Conservation (phyloP, 2,888 invertebrate genomes). For the Morpho achilles region DNA sequence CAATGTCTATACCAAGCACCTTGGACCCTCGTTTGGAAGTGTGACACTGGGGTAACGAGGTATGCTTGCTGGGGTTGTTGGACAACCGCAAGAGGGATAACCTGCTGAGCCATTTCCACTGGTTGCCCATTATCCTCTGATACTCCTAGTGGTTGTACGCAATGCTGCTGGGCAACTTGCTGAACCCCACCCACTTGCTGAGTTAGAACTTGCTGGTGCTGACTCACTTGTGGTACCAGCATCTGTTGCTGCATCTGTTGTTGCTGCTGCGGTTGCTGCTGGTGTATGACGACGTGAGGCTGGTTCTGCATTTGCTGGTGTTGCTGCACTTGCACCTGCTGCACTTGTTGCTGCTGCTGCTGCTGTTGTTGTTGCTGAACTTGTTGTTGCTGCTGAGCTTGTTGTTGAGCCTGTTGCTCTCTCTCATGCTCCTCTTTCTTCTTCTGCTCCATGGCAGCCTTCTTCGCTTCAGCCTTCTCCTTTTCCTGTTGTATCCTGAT, state of each 20-base stretch:
- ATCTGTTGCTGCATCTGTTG: slow-evolving; percentile 72
- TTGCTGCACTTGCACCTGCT: slow-evolving; percentile 65
- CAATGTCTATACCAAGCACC: slow-evolving; percentile 79
- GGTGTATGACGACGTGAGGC: slow-evolving; percentile 67
- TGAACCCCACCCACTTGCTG: slow-evolving; percentile 64
- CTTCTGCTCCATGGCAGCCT: slow-evolving; percentile 71
- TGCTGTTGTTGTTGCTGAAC: slow-evolving; percentile 58
- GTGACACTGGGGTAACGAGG: slow-evolving; percentile 82
- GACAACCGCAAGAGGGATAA: slow-evolving; percentile 81
- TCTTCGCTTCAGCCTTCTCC: slow-evolving; percentile 72
- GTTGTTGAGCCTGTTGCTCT: slow-evolving; percentile 60
- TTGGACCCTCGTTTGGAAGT: slow-evolving; percentile 81
- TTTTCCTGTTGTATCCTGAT: slow-evolving; percentile 71
- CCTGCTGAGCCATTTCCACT: slow-evolving; percentile 81
- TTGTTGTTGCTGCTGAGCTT: slow-evolving; percentile 57
- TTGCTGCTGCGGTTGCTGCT: slow-evolving; percentile 52
- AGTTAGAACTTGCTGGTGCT: slow-evolving; percentile 71
- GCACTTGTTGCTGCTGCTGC: slow-evolving; percentile 61
- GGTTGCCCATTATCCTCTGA: slow-evolving; percentile 73
- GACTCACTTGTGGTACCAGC: slow-evolving; percentile 72
- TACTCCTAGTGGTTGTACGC: slow-evolving; percentile 71
- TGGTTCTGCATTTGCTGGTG: slow-evolving; percentile 66
- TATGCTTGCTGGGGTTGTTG: slow-evolving; percentile 82
- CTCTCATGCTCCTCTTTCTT: slow-evolving; percentile 71
- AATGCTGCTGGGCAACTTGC: slow-evolving; percentile 70